Evolutionary conservation across 2,888 invertebrate species (phyloP), one percentile per base, ranked within the genome.

Genomic region (Drosophila dives): DNA sequence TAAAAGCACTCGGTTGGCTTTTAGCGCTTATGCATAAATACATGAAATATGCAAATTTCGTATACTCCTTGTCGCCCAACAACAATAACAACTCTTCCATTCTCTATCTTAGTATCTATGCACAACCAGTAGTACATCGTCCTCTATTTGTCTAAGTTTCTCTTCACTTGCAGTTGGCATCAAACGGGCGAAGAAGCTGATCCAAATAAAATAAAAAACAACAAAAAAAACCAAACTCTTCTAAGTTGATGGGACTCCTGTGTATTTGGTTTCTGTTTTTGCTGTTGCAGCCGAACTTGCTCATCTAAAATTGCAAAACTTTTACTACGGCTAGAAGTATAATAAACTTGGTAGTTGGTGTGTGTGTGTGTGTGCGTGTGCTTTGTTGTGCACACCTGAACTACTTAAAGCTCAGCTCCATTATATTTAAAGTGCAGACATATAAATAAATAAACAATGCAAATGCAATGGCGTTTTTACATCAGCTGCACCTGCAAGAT

Each of bases 11-110:
- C 81, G 51, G 77, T 65, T 86, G 82, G 82, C 81, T 83, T 86
- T 89, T 86, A 89, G 87, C 72, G 72, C 62, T 85, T 73, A 64
- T 86, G 72, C 89, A 83, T 86, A 74, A 63, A 80, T 74, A 78
- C 54, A 82, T 81, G 65, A 75, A 80, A 75, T 90, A 90, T 90
- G 80, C 75, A 90, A 88, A 90, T 90, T 56, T 58, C 42, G 26
- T 36, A 49, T 56, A 50, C 53, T 61, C 50, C 42, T 60, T 60
- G 59, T 26, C 36, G 36, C 32, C 26, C 40, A 26, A 26, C 53
- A 55, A 33, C 53, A 50, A 53, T 51, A 70, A 62, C 32, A 56
- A 36, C 17, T 36, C 11, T 54, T 36, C 5, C 17, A 26, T 32
- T 63, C 59, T 42, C 49, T 42, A 50, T 42, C 40, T 69, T 23